These are phyloP conservation scores for Stichopus horrens DNA, from an alignment of 53 echinoderm and acorn worm genomes.

Conservation along the genomic window DNA sequence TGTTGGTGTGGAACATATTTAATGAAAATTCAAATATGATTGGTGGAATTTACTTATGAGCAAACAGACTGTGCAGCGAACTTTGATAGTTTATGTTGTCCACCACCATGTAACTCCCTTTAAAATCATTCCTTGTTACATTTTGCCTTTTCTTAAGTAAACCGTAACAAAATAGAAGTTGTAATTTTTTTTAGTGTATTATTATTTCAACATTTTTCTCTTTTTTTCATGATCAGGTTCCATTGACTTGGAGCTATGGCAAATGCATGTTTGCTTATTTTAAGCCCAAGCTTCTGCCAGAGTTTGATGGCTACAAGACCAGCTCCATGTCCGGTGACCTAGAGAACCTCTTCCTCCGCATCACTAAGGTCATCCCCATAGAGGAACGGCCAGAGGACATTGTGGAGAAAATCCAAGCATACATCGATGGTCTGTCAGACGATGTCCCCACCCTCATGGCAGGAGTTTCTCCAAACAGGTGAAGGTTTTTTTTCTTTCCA, in stretches of 20 bases:
- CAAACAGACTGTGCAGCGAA: no score
- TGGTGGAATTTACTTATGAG: no score
- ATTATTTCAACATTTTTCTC: not conserved
- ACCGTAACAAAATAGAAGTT: no score
- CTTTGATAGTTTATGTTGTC: no score
- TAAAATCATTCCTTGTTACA: no score
- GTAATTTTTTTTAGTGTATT: no score
- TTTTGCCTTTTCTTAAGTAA: no score
- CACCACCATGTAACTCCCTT: no score
- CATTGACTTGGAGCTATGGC: conserved; percentile 68
- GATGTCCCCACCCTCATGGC: conserved; percentile 58
- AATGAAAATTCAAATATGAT: no score
- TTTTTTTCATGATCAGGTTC: conserved; percentile 54
- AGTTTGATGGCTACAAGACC: conserved; percentile 98
- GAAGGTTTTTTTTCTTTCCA: not conserved
- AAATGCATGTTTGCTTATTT: conserved; percentile 84
- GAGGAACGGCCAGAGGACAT: conserved; percentile 60
- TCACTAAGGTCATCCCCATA: conserved; percentile 66
- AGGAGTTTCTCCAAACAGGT: conserved; percentile 57
- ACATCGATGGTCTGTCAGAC: conserved; percentile 77
- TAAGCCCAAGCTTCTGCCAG: conserved; percentile 91
- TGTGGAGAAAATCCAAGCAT: conserved; percentile 73
- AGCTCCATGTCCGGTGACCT: conserved; percentile 91
- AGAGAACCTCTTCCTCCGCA: conserved; percentile 87
- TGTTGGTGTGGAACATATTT: no score